Base-by-base conservation (phyloP, 2,797 vertebrate genomes). In the Australoheros facetus region DNA sequence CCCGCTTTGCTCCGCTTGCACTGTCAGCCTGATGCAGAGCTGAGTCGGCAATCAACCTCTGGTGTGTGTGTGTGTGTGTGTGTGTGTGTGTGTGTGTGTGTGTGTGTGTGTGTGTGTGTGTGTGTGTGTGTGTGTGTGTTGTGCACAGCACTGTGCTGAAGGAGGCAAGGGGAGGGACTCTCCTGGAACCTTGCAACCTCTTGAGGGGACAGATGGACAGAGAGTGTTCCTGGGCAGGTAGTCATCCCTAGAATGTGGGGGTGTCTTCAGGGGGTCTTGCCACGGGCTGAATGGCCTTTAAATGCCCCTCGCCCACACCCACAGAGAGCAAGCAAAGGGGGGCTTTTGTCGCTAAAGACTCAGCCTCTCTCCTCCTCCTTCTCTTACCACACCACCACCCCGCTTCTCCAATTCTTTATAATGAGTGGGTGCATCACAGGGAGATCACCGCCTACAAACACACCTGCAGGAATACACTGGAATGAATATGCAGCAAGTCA, bases 201-300 rank as follows among this genome's bases (percentile, higher is more conserved):
- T 69, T 60, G 84, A 85, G 84, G 76, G 86, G 92, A 95, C 95
- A 96, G 95, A 96, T 96, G 95, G 95, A 90, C 81, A 81, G 78
- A 93, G 83, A 86, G 86, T 88, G 89, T 88, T 95, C 94, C 94
- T 93, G 93, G 93, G 94, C 94, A 95, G 96, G 95, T 95, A 95
- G 94, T 95, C 91, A 95, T 96, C 91, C 83, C 81, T 75, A 94
- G 94, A 95, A 95, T 96, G 94, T 73, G 88, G 82, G 85, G 89
- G 91, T n/a, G 81, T 90, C 88, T 88, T 78, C 10, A 66, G 88
- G 87, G 90, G 90, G 88, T 85, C 87, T 89, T 82, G 84, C 88
- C 77, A 79, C 72, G 87, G 84, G 89, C 85, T 92, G 86, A 94
- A 92, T 88, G 86, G 82, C 69, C 81, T 91, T 90, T 93, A 92